These are phyloP conservation scores for Ooceraea biroi DNA, from an alignment of 1,140 invertebrate genomes.

Conservation along the genomic window DNA sequence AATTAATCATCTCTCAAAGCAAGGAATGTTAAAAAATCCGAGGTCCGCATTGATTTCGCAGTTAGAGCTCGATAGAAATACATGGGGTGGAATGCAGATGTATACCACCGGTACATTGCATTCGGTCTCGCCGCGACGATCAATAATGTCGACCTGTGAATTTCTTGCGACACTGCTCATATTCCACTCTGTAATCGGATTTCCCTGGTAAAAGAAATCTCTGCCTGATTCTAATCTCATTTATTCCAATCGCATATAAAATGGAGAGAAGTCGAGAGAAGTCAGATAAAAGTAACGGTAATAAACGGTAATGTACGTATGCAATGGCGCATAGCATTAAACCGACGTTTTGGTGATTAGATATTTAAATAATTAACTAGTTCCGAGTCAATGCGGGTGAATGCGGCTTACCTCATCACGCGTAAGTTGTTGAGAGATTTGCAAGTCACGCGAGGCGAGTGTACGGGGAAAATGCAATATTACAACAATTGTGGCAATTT, in stretches of 20 bases:
- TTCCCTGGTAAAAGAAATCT: background rate
- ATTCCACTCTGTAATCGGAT: background rate
- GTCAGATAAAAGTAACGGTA: background rate
- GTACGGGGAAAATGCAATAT: background rate
- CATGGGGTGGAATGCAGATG: constrained; percentile 65
- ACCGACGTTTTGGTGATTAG: background rate
- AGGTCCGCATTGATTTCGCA: constrained; percentile 14
- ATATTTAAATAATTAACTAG: constrained; percentile 7
- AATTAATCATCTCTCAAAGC: too few relatives aligned
- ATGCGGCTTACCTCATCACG: constrained; percentile 36
- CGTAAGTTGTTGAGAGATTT: constrained; percentile 40
- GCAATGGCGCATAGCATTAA: too few relatives aligned
- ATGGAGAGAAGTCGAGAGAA: background rate
- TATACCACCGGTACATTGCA: constrained; percentile 48
- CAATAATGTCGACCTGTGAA: constrained; percentile 65
- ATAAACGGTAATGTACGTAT: too few relatives aligned
- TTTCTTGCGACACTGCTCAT: constrained; percentile 33
- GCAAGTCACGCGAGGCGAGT: constrained; percentile 37
- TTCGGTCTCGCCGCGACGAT: constrained; percentile 68
- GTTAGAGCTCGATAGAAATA: constrained; percentile 48
- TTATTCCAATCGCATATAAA: background rate
- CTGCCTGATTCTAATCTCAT: background rate
- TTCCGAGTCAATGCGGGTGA: constrained; percentile 3
- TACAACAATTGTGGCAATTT: background rate
- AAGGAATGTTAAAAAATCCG: background rate